Evolutionary conservation across 2,797 vertebrate species (phyloP).

Genomic region (Halcyon smyrnensis): DNA sequence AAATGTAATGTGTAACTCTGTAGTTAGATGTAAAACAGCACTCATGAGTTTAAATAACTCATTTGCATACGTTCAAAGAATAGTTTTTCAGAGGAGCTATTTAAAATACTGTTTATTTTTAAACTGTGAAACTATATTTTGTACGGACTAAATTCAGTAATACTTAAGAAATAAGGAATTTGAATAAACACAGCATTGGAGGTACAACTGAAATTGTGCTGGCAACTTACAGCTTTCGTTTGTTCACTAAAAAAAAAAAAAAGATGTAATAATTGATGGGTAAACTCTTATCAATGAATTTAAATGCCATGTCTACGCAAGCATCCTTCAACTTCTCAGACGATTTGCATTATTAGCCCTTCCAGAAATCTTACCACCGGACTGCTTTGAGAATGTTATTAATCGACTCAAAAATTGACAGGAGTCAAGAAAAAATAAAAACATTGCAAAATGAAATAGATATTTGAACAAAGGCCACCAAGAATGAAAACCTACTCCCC

Average conservation of each 20-base stretch:
- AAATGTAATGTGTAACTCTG: slow-evolving; percentile 65
- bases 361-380: slow-evolving; percentile 6
- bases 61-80: slow-evolving; percentile 60
- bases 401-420: slow-evolving; percentile 46
- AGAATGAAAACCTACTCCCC: slow-evolving; percentile 54
- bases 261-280: slow-evolving; percentile 49
- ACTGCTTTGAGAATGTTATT: slow-evolving; percentile 39
- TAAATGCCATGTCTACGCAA: background rate
- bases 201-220: slow-evolving; percentile 20
- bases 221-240: slow-evolving; percentile 37
- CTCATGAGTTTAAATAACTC: slow-evolving; percentile 62
- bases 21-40: slow-evolving; percentile 58
- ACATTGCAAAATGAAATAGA: slow-evolving; percentile 29
- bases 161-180: slow-evolving; percentile 34
- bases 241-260: slow-evolving; percentile 8
- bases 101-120: slow-evolving; percentile 55
- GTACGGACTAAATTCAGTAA: slow-evolving; percentile 20
- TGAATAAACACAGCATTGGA: slow-evolving; percentile 3
- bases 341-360: slow-evolving; percentile 32
- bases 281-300: slow-evolving; percentile 20
- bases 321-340: slow-evolving; percentile 36
- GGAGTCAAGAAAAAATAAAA: slow-evolving; percentile 38
- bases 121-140: slow-evolving; percentile 22
- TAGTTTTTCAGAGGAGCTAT: slow-evolving; percentile 15
- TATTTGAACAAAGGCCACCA: slow-evolving; percentile 57